Evolutionary conservation across 1,140 invertebrate genomes (phyloP), one percentile per base, ranked within the genome.

Genomic region (Micrasema longulum): DNA sequence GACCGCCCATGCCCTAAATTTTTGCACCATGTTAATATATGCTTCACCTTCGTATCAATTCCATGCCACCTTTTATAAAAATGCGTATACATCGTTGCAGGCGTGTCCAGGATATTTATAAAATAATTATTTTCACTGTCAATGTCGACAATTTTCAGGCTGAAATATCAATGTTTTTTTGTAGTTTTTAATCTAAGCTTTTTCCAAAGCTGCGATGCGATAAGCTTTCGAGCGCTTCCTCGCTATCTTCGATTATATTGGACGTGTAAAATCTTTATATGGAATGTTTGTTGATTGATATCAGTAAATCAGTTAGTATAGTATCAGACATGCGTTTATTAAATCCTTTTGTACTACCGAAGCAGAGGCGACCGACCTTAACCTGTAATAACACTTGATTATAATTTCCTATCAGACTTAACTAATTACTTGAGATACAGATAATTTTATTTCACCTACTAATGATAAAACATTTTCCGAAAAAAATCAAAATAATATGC

Each of bases 201-300:
- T n/a, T n/a, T n/a, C n/a, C n/a, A n/a, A n/a, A n/a, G n/a, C n/a
- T n/a, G n/a, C 16, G 35, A 14, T 11, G 18, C 31, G 62, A 38
- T 67, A 38, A 38, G 64, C 45, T 36, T 47, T 72, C 66, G 52
- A 74, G 72, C 60, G 55, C 43, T 57, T 47, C 63, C 68, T 68
- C 52, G 68, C 66, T 64, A 63, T 53, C 41, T 47, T 47, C 22
- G 60, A 12, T 70, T 74, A 70, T 70, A 74, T 74, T 70, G 50
- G 50, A 38, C 72, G 22, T 74, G 68, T 74, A 50, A 65, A 53
- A 70, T 70, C 71, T 67, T 69, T 23, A 68, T 64, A 57, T 52
- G 50, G 0, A 64, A 23, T 43, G 55, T 71, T 69, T 71, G 65
- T 71, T 71, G 69, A 71, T 74, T 71, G 73, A 74, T 74, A 74